Base-by-base conservation (phyloP, 1,140 invertebrate species). In the Camponotus floridanus region DNA sequence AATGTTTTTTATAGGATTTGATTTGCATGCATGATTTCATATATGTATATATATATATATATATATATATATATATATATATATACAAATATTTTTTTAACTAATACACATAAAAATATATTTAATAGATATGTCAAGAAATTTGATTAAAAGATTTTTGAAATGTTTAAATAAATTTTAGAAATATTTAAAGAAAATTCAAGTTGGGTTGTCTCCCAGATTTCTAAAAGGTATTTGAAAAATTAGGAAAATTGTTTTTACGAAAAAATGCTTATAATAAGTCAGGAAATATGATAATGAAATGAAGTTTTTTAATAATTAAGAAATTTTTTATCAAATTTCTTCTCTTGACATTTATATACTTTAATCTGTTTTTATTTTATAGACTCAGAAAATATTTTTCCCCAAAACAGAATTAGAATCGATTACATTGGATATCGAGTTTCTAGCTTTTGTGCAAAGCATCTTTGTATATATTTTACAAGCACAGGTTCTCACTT, bases 401-500 rank as follows among this genome's bases (percentile, higher is more conserved):
- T 70, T 15, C 11, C 9, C n/a, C 6, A 26, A 78, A 65, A 78
- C n/a, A 21, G 48, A 57, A 80, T 80, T 70, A 80, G 18, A 80
- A 45, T 5, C 13, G 33, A 80, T 70, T 36, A 73, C 48, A 51
- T 81, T 81, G 55, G 36, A 61, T 73, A 61, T 74, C 68, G 68
- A 83, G 18, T 74, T 83, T 31, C 36, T 36, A 33, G 79, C 55
- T 83, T 83, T 73, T 61, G 18, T 33, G 8, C 2, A 57, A 48
- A 6, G 31, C 73, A 31, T 76, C 73, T 73, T 68, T 36, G 55
- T 74, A n/a, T 83, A 61, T 68, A 45, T 36, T 83, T 83, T 11
- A 61, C 79, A 39, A 74, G 45, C 57, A 61, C 79, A 61, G 39
- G 61, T 83, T 83, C n/a, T 36, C 15, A 51, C 79, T 62, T 74